These are phyloP conservation scores for Euleptes europaea DNA, from an alignment of 2,113 vertebrate genomes.

Conservation along the genomic window DNA sequence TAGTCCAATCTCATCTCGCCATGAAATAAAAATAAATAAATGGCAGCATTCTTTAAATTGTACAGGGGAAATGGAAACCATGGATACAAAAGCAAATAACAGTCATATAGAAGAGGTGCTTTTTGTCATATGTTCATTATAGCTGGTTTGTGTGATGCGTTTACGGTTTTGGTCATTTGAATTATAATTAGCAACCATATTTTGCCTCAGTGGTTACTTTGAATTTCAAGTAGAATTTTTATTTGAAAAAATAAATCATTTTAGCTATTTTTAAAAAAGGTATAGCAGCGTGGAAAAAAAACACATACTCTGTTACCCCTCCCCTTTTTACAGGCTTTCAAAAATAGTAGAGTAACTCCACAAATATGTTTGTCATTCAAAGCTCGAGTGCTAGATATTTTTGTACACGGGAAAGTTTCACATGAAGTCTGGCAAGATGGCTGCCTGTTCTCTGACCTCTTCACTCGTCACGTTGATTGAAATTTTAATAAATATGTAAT, in stretches of 20 bases:
- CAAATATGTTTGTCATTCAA: not conserved
- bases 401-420: not conserved
- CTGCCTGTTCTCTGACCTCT: constrained; percentile 29
- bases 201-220: not conserved
- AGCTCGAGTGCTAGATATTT: not conserved
- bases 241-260: not conserved
- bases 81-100: not conserved
- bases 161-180: not conserved
- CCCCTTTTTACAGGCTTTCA: not conserved
- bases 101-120: not conserved
- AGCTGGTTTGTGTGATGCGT: not conserved
- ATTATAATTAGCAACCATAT: not conserved
- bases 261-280: not conserved
- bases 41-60: no score
- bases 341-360: not conserved
- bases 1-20: no score
- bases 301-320: not conserved
- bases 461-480: constrained; percentile 29
- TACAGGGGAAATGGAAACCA: not conserved
- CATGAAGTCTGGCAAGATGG: not conserved
- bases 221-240: not conserved
- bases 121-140: not conserved
- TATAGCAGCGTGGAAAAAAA: not conserved
- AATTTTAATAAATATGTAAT: constrained; percentile 19
- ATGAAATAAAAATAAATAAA: no score